A percentile compares a stretch with the other conserved stretches of the same genome.
Evolutionary conservation across 2,888 invertebrate genomes (phyloP).

Genomic region (Dasypogon diadema): DNA sequence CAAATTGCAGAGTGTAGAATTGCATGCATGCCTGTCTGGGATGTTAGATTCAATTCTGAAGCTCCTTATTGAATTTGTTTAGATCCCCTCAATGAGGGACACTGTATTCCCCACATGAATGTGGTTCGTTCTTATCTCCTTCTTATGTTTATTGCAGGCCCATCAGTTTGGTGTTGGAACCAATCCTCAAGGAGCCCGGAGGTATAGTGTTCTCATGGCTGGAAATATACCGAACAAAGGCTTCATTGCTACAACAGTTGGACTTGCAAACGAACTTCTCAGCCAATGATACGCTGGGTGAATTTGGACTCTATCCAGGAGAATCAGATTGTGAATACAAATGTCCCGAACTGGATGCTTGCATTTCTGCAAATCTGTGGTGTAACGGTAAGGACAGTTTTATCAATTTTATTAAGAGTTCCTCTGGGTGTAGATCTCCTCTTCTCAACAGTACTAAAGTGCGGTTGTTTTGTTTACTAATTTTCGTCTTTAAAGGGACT

Average conservation of each 20-base stretch:
- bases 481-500: not conserved
- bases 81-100: not conserved
- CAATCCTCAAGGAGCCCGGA: constrained; percentile 80
- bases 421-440: not conserved
- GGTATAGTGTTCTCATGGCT: constrained; percentile 83
- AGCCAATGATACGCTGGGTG: constrained; percentile 66
- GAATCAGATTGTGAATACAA: constrained; percentile 73
- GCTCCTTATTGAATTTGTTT: constrained; percentile 41
- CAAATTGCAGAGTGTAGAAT: not conserved
- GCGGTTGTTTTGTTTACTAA: constrained; percentile 24
- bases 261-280: constrained; percentile 67
- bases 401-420: constrained; percentile 23
- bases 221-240: constrained; percentile 76
- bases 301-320: constrained; percentile 69
- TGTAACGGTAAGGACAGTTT: constrained; percentile 74
- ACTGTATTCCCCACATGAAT: not conserved
- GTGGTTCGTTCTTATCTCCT: not conserved
- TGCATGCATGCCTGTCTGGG: not conserved
- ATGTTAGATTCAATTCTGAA: constrained; percentile 34
- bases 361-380: constrained; percentile 80
- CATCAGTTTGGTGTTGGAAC: constrained; percentile 76
- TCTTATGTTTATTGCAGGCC: constrained; percentile 66
- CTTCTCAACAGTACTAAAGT: not conserved
- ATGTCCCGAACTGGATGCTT: constrained; percentile 82
- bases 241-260: constrained; percentile 73